Evolutionary conservation across 1,140 invertebrate species (phyloP).

Genomic region (Colletes latitarsis): DNA sequence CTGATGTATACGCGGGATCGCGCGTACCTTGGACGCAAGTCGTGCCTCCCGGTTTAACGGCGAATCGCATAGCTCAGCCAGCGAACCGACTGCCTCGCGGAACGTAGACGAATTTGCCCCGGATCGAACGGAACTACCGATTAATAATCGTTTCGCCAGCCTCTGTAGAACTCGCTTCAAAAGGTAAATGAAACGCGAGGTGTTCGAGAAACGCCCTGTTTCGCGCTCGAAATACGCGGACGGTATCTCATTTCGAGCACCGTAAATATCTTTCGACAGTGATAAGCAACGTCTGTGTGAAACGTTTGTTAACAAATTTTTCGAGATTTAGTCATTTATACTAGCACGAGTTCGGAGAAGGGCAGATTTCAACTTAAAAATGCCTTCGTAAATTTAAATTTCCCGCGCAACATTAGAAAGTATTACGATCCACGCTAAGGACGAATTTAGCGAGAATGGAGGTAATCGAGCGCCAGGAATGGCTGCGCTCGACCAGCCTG

Average conservation of each 20-base stretch:
- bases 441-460: background rate
- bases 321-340: too few relatives aligned
- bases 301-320: too few relatives aligned
- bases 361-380: too few relatives aligned
- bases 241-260: too few relatives aligned
- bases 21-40: conserved; percentile 14
- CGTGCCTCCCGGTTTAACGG: conserved; percentile 11
- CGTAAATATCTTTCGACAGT: too few relatives aligned
- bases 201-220: too few relatives aligned
- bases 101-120: conserved; percentile 8
- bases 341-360: too few relatives aligned
- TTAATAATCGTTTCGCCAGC: background rate
- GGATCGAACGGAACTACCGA: background rate
- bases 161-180: background rate
- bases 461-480: background rate
- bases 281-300: too few relatives aligned
- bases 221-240: too few relatives aligned
- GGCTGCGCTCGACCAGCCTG: too few relatives aligned
- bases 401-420: too few relatives aligned
- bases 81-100: background rate
- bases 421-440: background rate
- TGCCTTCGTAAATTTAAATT: too few relatives aligned
- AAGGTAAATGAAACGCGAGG: background rate
- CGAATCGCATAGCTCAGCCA: background rate
- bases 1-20: conserved; percentile 38